phyloP scores from a whole-genome alignment of 2,797 vertebrate genomes.

The Atherinosoma microstoma region DNA sequence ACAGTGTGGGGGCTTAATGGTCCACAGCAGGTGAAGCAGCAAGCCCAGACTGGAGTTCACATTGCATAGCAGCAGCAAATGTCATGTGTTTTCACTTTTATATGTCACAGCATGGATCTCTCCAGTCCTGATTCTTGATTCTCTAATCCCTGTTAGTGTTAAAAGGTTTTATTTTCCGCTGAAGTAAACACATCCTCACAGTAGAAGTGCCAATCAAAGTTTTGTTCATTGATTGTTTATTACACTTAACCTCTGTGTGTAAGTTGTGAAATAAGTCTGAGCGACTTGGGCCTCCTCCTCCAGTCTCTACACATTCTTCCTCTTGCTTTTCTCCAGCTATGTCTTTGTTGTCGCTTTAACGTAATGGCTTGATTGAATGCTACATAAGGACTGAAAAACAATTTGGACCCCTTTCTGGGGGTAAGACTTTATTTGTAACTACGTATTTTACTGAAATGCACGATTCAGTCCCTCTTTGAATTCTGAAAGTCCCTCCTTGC shows the following conservation, averaged over 20 bases:
- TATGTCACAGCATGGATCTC: constrained; percentile 19
- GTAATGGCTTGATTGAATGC: constrained; percentile 37
- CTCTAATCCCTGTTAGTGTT: constrained; percentile 14
- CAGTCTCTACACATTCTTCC: background rate
- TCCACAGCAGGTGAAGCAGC: constrained; percentile 58
- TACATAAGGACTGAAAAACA: constrained; percentile 55
- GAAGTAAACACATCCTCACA: constrained; percentile 18
- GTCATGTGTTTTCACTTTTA: constrained; percentile 41
- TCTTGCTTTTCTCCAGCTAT: constrained; percentile 3
- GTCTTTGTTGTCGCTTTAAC: constrained; percentile 36
- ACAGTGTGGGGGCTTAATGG: constrained; percentile 54
- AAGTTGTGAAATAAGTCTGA: constrained; percentile 16
- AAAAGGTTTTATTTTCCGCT: constrained; percentile 28
- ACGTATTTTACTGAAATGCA: constrained; percentile 38
- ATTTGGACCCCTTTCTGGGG: constrained; percentile 35
- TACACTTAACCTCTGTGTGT: constrained; percentile 10
- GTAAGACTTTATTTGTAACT: constrained; percentile 20
- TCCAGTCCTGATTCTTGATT: constrained; percentile 3
- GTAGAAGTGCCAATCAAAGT: constrained; percentile 11
- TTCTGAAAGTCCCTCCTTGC: constrained; percentile 57
- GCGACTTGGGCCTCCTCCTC: background rate
- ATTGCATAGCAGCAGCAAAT: constrained; percentile 42
- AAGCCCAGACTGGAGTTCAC: constrained; percentile 37
- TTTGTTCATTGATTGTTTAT: constrained; percentile 5
- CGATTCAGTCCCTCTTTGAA: constrained; percentile 51